A percentile compares a stretch with the other conserved stretches of the same genome.
Conservation (phyloP, 2,888 invertebrate species). For the Sceliomorpha sp. region DNA sequence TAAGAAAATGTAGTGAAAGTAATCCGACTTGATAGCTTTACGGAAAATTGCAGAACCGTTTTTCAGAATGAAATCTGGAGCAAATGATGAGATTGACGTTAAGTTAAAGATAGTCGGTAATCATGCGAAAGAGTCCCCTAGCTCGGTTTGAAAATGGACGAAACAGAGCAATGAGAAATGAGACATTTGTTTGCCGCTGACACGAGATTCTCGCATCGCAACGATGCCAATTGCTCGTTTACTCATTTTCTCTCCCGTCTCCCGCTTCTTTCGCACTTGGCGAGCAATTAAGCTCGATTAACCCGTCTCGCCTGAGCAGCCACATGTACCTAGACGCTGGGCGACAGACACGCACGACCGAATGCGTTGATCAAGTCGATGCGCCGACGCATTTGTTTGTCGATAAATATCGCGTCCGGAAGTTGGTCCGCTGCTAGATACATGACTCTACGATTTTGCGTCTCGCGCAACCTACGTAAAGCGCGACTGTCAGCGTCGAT, state of each 20-base stretch:
- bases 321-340: constrained; percentile 20
- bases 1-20: too few relatives aligned
- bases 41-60: too few relatives aligned
- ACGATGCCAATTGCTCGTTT: constrained; percentile 58
- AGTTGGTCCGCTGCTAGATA: neutral
- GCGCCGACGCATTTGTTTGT: constrained; percentile 13
- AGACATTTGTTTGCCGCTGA: constrained; percentile 52
- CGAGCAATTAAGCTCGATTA: constrained; percentile 60
- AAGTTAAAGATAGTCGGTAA: constrained; percentile 14
- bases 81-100: too few relatives aligned
- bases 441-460: neutral
- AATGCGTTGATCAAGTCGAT: constrained; percentile 26
- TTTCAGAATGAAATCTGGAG: too few relatives aligned
- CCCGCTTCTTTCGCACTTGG: constrained; percentile 57
- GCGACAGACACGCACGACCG: constrained; percentile 22
- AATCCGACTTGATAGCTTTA: too few relatives aligned
- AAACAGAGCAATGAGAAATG: constrained; percentile 25
- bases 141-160: constrained; percentile 32
- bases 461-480: too few relatives aligned
- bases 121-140: constrained; percentile 5
- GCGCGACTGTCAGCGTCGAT: too few relatives aligned
- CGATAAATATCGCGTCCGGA: constrained; percentile 12
- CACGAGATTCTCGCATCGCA: constrained; percentile 47
- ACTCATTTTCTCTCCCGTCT: constrained; percentile 53
- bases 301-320: constrained; percentile 32